phyloP scores from a whole-genome alignment of 2,113 vertebrate genomes.

The Myanophis thanlyinensis region DNA sequence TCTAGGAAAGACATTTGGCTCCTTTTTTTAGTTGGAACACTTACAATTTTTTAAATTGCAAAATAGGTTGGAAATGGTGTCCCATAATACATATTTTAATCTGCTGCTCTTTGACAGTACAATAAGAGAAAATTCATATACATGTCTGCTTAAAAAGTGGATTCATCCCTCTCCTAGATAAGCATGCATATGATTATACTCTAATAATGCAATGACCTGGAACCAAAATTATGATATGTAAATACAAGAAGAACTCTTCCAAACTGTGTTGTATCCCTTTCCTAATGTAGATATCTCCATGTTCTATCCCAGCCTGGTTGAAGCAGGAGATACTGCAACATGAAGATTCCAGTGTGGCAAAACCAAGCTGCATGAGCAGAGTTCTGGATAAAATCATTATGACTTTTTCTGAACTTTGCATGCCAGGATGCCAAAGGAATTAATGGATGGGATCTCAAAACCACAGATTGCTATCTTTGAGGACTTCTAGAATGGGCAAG shows the following conservation, averaged over 20 bases:
- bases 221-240: background rate
- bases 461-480: background rate
- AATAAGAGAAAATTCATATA: background rate
- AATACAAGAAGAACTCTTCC: background rate
- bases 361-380: background rate
- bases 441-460: background rate
- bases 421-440: background rate
- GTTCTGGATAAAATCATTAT: background rate
- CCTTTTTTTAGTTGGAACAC: background rate
- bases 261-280: background rate
- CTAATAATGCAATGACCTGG: background rate
- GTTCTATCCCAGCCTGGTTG: background rate
- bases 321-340: background rate
- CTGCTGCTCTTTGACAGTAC: background rate
- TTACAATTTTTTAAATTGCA: background rate
- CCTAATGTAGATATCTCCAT: background rate
- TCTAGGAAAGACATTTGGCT: background rate
- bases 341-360: background rate
- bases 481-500: background rate
- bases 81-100: background rate
- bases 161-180: background rate
- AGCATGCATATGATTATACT: background rate
- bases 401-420: background rate
- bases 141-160: background rate
- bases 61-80: background rate